Evolutionary conservation across 2,113 vertebrate genomes (phyloP), one percentile per base, ranked within the genome.

Genomic region (Tauraco erythrolophus): DNA sequence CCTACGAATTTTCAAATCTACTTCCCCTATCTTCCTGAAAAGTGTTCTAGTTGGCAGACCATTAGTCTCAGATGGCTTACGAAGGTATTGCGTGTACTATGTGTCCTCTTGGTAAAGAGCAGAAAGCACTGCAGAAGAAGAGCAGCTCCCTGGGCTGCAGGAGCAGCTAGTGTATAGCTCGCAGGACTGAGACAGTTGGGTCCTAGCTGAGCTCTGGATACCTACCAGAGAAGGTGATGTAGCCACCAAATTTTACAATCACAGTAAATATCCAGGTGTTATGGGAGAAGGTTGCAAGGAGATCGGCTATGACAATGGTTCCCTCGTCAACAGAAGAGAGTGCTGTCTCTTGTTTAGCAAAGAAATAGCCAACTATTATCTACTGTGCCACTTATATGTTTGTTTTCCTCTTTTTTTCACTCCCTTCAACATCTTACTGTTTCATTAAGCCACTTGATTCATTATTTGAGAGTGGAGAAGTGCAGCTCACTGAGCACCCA

Each of bases 401-500:
- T 71, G 10, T 87, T 89, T 91, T 94, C 21, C 25, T 84, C 48
- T 76, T 71, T 70, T 71, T 71, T 75, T 43, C 50, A 68, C 46
- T 87, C 37, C 51, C 61, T 92, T 68, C 89, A 89, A 77, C 65
- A 84, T 60, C 57, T 82, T 84, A 92, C 48, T 76, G 8, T 96
- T 96, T 94, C 69, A 96, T 96, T 95, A 95, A 93, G 65, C 53
- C 37, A 37, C 61, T 94, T 91, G 93, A 95, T 95, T 91, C 96
- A 96, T 92, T 70, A 87, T 93, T 88, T 87, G 72, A 96, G 74
- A 91, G 61, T 48, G 30, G 51, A 82, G 77, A 81, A 84, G 60
- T 93, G 88, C 81, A 96, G 69, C 89, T 94, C 77, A 88, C 65
- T 91, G 84, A 96, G 81, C 69, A 96, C 72, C 31, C 57, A 89